Evolutionary conservation across 1,140 invertebrate species (phyloP).

Genomic region (Coptotermes formosanus): DNA sequence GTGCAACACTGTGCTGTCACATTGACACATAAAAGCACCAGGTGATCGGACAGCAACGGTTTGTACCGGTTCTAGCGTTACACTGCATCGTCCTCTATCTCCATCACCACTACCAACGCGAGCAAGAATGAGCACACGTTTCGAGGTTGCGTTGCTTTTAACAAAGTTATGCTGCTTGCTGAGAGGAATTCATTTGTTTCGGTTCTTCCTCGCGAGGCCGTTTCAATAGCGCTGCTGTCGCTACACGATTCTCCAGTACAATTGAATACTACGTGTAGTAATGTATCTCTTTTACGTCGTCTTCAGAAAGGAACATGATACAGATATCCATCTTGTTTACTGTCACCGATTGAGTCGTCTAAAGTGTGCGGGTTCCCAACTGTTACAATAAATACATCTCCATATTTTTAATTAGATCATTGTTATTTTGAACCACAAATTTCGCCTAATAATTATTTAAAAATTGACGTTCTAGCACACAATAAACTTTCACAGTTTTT

Average conservation of each 20-base stretch:
- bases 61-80: not conserved
- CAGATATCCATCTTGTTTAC: too few relatives aligned
- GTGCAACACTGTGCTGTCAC: not conserved
- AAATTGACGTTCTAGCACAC: too few relatives aligned
- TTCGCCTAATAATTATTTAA: too few relatives aligned
- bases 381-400: too few relatives aligned
- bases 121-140: slow-evolving; percentile 18
- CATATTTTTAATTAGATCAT: too few relatives aligned
- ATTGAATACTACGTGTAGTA: too few relatives aligned
- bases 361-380: too few relatives aligned
- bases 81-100: not conserved
- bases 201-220: not conserved
- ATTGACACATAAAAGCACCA: not conserved
- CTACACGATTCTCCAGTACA: not conserved
- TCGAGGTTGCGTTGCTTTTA: slow-evolving; percentile 20
- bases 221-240: not conserved
- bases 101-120: not conserved
- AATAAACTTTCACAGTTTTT: too few relatives aligned
- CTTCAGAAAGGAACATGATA: too few relatives aligned
- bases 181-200: not conserved
- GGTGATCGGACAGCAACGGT: not conserved
- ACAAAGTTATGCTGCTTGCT: not conserved
- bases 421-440: too few relatives aligned
- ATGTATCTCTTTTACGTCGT: too few relatives aligned
- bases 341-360: too few relatives aligned